These are phyloP conservation scores for Eudemis profundana DNA, from an alignment of 2,888 invertebrate genomes.

Conservation along the genomic window DNA sequence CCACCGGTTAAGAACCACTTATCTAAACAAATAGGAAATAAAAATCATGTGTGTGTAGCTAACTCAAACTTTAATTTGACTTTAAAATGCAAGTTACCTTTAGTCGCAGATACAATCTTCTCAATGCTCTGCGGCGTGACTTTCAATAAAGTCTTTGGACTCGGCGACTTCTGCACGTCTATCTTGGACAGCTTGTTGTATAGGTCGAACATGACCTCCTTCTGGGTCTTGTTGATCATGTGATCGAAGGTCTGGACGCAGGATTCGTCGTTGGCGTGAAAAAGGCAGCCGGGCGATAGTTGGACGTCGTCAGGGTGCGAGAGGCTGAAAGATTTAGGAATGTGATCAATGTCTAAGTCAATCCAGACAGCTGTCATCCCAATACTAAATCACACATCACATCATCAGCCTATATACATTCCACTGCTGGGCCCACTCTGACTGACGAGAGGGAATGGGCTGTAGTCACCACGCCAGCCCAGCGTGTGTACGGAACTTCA, in stretches of 20 bases:
- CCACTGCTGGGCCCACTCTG: too few species aligned
- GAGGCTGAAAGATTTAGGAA: conserved; percentile 55
- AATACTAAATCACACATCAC: too few species aligned
- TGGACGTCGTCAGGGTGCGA: conserved; percentile 70
- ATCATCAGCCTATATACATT: too few species aligned
- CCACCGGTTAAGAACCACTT: too few species aligned
- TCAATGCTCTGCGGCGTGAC: conserved; percentile 81
- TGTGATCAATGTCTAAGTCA: neutral
- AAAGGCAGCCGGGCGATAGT: conserved; percentile 74
- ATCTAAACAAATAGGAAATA: too few species aligned
- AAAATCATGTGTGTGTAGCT: too few species aligned
- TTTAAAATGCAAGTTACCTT: conserved; percentile 60
- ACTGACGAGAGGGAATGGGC: too few species aligned
- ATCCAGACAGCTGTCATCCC: neutral
- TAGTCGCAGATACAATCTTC: conserved; percentile 73
- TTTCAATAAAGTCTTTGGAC: conserved; percentile 71
- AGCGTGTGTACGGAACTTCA: too few species aligned
- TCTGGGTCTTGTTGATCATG: conserved; percentile 81
- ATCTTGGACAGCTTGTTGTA: conserved; percentile 79
- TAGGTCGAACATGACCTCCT: conserved; percentile 81
- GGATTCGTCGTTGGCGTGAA: conserved; percentile 69
- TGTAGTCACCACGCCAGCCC: too few species aligned
- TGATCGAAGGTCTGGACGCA: conserved; percentile 76
- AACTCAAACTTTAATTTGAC: too few species aligned
- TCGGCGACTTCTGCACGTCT: conserved; percentile 75